Evolutionary conservation across 1,140 invertebrate genomes (phyloP).

Genomic region (Eurosta solidaginis): DNA sequence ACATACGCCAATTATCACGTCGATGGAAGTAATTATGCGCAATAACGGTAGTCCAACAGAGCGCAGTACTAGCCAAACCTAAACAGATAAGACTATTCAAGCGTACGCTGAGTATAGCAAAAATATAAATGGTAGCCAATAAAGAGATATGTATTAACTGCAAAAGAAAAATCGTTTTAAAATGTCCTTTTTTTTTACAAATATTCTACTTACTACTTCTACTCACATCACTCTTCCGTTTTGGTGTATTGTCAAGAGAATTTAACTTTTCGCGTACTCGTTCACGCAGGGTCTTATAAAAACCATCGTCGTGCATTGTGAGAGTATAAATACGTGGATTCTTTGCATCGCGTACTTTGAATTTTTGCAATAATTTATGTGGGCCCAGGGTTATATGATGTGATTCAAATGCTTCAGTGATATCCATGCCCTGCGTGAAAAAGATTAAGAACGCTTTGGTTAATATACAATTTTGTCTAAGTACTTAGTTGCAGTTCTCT

Average conservation of each 20-base stretch:
- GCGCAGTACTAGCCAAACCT: conserved; percentile 63
- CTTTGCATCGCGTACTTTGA: conserved; percentile 64
- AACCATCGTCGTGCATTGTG: conserved; percentile 70
- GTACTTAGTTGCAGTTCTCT: background rate
- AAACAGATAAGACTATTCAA: conserved; percentile 58
- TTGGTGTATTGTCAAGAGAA: conserved; percentile 54
- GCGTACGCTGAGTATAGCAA: conserved; percentile 63
- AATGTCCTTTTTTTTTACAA: background rate
- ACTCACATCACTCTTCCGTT: conserved; percentile 54
- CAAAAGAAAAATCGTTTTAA: conserved; percentile 9
- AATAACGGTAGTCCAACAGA: conserved; percentile 65
- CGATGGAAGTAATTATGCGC: conserved; percentile 85
- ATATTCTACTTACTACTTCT: background rate
- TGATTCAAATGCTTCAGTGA: conserved; percentile 73
- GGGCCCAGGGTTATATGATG: conserved; percentile 64
- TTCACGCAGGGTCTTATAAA: conserved; percentile 69
- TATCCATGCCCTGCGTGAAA: conserved; percentile 66
- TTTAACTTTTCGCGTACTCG: conserved; percentile 62
- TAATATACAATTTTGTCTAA: background rate
- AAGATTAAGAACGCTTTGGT: background rate
- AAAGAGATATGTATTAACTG: conserved; percentile 57
- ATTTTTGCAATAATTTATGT: conserved; percentile 65
- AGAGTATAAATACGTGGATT: conserved; percentile 65
- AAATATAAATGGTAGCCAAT: conserved; percentile 60
- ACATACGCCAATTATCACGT: conserved; percentile 81